Conservation (phyloP, 2,888 invertebrate species). For the Ectemnius lituratus region DNA sequence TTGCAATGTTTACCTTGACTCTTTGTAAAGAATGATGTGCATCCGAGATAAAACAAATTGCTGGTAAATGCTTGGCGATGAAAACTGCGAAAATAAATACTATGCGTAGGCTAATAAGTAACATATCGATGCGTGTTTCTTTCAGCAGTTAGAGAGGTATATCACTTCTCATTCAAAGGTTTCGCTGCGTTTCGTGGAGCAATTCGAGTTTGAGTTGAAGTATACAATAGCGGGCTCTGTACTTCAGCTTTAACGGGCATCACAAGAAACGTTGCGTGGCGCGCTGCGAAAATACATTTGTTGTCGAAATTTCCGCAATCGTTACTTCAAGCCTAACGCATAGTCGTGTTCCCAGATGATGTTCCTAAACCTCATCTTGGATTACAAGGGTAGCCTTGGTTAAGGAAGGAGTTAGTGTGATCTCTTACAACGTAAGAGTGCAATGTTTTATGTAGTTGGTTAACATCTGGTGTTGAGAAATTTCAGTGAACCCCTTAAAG, state of each 20-base stretch:
- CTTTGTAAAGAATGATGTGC: conserved; percentile 56
- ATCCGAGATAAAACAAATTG: conserved; percentile 47
- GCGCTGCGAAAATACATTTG: conserved; percentile 34
- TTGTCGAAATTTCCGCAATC: conserved; percentile 28
- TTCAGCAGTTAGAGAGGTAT: conserved; percentile 19
- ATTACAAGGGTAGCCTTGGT: conserved; percentile 31
- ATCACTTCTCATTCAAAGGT: conserved; percentile 28
- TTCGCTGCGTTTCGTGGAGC: conserved; percentile 19
- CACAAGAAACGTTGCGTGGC: neutral
- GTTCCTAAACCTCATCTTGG: conserved; percentile 43
- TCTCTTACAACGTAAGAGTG: conserved; percentile 47
- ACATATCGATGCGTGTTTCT: conserved; percentile 20
- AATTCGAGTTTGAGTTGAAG: neutral
- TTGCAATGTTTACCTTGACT: conserved; percentile 48
- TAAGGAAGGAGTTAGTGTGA: conserved; percentile 27
- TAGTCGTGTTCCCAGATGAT: conserved; percentile 43
- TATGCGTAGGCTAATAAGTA: conserved; percentile 47
- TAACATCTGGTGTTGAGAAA: conserved; percentile 52
- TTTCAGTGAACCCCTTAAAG: conserved; percentile 14
- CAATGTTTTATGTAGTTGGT: conserved; percentile 36
- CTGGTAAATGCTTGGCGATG: conserved; percentile 51
- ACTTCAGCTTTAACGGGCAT: neutral
- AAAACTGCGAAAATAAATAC: conserved; percentile 47
- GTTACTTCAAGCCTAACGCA: conserved; percentile 46
- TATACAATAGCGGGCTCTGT: neutral